Evolutionary conservation across 2,113 vertebrate genomes (phyloP).

Genomic region (Macquaria australasica): DNA sequence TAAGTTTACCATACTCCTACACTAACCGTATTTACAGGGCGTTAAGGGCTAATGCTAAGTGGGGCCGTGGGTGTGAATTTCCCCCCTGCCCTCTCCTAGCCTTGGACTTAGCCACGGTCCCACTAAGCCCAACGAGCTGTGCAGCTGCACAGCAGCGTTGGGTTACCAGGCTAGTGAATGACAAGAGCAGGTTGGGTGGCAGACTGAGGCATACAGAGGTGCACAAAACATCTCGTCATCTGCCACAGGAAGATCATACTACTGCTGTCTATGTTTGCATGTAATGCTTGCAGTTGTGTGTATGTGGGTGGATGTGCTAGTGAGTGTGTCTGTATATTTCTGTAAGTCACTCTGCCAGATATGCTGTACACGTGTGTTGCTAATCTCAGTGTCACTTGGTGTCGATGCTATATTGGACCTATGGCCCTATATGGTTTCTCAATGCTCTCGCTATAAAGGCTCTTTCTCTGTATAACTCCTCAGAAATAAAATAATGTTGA

Average conservation of each 20-base stretch:
- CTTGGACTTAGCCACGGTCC: constrained; percentile 68
- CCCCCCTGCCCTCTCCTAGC: constrained; percentile 53
- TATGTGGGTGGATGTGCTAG: constrained; percentile 4
- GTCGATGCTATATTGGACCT: constrained; percentile 71
- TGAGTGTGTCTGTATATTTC: constrained; percentile 46
- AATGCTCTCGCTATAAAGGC: constrained; percentile 48
- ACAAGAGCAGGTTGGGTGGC: constrained; percentile 84
- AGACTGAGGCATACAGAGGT: constrained; percentile 72
- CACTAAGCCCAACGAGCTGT: constrained; percentile 70
- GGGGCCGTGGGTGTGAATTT: constrained; percentile 57
- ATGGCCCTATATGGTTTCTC: constrained; percentile 71
- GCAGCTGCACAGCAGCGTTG: constrained; percentile 81
- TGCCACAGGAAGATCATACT: constrained; percentile 40
- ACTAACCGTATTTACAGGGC: constrained; percentile 44
- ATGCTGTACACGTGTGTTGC: constrained; percentile 53
- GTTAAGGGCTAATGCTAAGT: constrained; percentile 58
- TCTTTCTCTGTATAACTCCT: constrained; percentile 64
- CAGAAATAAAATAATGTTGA: constrained; percentile 59
- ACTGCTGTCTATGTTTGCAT: constrained; percentile 32
- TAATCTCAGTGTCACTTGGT: constrained; percentile 68
- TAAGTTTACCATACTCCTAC: constrained; percentile 40
- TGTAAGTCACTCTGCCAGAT: constrained; percentile 48
- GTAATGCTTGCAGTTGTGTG: constrained; percentile 31
- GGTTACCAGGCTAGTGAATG: constrained; percentile 83
- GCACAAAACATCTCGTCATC: constrained; percentile 63